Percentiles rank a stretch among this genome's conserved stretches.
These are phyloP conservation scores for Polylopha cassiicola DNA, from an alignment of 2,888 invertebrate species.

Conservation along the genomic window DNA sequence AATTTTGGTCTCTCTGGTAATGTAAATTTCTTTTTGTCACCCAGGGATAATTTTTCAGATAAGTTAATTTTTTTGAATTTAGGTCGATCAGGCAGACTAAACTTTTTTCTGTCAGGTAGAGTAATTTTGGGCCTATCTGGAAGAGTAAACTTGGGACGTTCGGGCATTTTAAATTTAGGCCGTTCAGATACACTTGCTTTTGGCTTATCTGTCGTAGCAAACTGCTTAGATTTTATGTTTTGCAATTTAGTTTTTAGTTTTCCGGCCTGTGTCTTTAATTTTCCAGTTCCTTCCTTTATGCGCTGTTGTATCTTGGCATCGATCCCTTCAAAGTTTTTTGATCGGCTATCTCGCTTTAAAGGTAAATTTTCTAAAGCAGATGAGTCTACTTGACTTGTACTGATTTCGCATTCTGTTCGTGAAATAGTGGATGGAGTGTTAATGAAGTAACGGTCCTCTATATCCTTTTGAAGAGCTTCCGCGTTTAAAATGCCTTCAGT, in stretches of 20 bases:
- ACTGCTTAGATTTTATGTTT: conserved; percentile 77
- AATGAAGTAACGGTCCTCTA: conserved; percentile 80
- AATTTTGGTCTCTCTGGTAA: conserved; percentile 78
- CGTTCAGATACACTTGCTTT: conserved; percentile 78
- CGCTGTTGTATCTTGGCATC: conserved; percentile 80
- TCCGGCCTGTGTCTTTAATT: conserved; percentile 82
- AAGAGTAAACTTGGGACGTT: conserved; percentile 73
- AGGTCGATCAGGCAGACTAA: conserved; percentile 80
- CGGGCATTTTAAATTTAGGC: conserved; percentile 69
- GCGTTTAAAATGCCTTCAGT: conserved; percentile 54
- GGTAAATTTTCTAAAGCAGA: conserved; percentile 81
- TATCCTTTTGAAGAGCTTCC: conserved; percentile 78
- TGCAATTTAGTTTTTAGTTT: conserved; percentile 83
- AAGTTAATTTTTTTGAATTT: conserved; percentile 71
- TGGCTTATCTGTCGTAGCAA: conserved; percentile 73
- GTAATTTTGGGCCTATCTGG: conserved; percentile 78
- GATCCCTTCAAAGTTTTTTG: conserved; percentile 69
- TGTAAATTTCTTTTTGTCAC: conserved; percentile 79
- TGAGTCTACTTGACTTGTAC: conserved; percentile 82
- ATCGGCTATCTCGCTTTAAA: conserved; percentile 74
- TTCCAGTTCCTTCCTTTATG: conserved; percentile 82
- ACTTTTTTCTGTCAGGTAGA: conserved; percentile 78
- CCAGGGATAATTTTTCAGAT: conserved; percentile 73
- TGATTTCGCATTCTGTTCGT: conserved; percentile 80
- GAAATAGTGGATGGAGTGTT: conserved; percentile 78